Percentiles rank a stretch among this genome's conserved stretches.
Evolutionary conservation across 2,113 vertebrate genomes (phyloP).

Genomic region (Nansenia antarctica): DNA sequence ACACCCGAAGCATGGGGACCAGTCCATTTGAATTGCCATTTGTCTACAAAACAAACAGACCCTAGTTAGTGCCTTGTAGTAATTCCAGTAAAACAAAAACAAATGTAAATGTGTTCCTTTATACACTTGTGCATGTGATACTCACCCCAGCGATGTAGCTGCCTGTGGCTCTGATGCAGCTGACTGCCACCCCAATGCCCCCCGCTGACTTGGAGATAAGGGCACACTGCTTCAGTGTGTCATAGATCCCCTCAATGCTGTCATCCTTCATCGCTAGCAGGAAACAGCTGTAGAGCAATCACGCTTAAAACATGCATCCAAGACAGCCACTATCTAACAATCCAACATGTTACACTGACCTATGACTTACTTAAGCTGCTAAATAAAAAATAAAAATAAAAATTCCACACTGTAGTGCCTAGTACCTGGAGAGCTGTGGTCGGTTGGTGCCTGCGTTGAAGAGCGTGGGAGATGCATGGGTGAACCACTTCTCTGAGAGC

Average conservation of each 20-base stretch:
- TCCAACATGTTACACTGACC: background rate
- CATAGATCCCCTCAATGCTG: constrained; percentile 97
- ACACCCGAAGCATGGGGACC: constrained; percentile 95
- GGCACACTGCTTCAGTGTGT: constrained; percentile 94
- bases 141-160: constrained; percentile 97
- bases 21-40: constrained; percentile 94
- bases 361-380: too few species aligned
- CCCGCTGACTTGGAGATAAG: constrained; percentile 97
- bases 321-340: background rate
- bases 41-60: constrained; percentile 76
- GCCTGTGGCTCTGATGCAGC: constrained; percentile 93
- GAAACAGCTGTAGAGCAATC: constrained; percentile 83
- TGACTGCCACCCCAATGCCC: constrained; percentile 92
- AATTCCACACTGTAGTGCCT: constrained; percentile 2
- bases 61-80: background rate
- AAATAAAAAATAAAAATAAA: too few species aligned
- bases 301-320: background rate
- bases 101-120: background rate
- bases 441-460: constrained; percentile 95
- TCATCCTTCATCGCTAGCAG: constrained; percentile 95
- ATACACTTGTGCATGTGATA: background rate
- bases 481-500: constrained; percentile 96
- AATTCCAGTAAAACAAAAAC: background rate
- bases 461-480: constrained; percentile 93
- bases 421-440: constrained; percentile 98